These are phyloP conservation scores for Eolophus roseicapilla DNA, from an alignment of 2,113 vertebrate genomes.

Conservation along the genomic window DNA sequence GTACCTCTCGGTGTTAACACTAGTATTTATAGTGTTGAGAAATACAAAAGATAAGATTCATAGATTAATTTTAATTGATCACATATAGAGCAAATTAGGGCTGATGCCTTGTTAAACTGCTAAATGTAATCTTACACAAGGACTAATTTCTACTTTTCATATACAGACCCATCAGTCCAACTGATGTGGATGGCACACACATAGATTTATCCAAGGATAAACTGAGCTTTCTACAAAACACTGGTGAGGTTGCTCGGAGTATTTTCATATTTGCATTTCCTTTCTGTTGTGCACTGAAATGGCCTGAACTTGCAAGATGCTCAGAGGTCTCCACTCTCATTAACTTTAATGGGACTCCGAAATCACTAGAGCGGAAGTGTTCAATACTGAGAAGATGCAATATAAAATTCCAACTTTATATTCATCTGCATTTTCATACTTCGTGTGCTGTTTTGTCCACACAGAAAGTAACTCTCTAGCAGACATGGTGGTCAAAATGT, in stretches of 20 bases:
- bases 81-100: not conserved
- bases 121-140: not conserved
- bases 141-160: not conserved
- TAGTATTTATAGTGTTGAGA: not conserved
- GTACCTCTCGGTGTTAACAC: not conserved
- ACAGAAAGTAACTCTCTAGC: not conserved
- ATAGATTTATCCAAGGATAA: not conserved
- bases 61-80: not conserved
- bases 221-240: not conserved
- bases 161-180: not conserved
- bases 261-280: constrained; percentile 48
- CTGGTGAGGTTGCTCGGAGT: not conserved
- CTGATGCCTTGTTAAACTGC: not conserved
- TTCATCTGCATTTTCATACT: constrained; percentile 6
- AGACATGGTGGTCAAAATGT: not conserved
- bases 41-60: not conserved
- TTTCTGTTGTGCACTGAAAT: constrained; percentile 20
- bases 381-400: constrained; percentile 48
- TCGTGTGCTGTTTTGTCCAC: not conserved
- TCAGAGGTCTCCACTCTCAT: constrained; percentile 64
- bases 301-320: constrained; percentile 58
- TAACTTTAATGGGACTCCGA: constrained; percentile 63
- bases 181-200: not conserved
- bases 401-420: constrained; percentile 31
- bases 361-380: constrained; percentile 58